phyloP scores from a whole-genome alignment of 2,888 invertebrate genomes.

The Amblyjoppa fuscipennis region DNA sequence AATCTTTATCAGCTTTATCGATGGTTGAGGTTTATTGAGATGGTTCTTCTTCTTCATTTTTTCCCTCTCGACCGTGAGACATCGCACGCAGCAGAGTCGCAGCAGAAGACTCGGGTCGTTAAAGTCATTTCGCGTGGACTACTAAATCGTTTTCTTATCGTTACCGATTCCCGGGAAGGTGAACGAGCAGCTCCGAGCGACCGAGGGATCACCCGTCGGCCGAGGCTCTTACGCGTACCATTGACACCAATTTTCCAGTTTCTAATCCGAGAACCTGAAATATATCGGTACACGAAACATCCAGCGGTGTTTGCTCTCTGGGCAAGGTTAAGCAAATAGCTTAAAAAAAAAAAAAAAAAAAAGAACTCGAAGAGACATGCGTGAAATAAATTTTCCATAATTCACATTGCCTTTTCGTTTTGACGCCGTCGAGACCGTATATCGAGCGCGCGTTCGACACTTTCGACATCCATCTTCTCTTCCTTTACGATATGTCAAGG shows the following conservation, averaged over 20 bases:
- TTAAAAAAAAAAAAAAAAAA: neutral
- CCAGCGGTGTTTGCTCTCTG: slow-evolving; percentile 49
- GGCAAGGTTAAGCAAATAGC: slow-evolving; percentile 27
- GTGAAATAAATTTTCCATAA: neutral
- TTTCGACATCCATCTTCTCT: slow-evolving; percentile 18
- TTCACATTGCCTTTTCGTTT: slow-evolving; percentile 5
- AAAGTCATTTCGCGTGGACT: slow-evolving; percentile 65
- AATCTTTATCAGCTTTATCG: neutral
- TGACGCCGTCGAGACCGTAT: slow-evolving; percentile 5
- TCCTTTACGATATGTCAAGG: slow-evolving; percentile 77
- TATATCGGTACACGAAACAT: slow-evolving; percentile 36
- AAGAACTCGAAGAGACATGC: neutral
- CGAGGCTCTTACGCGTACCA: slow-evolving; percentile 39
- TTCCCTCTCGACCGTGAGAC: slow-evolving; percentile 13
- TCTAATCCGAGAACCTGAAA: slow-evolving; percentile 50
- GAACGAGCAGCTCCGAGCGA: slow-evolving; percentile 12
- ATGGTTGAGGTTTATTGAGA: neutral
- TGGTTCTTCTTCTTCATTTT: neutral
- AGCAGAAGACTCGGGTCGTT: slow-evolving; percentile 61
- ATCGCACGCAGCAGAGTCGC: slow-evolving; percentile 54
- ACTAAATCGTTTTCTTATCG: slow-evolving; percentile 68
- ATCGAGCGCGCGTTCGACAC: slow-evolving; percentile 60
- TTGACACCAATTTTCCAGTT: slow-evolving; percentile 63
- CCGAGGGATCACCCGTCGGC: slow-evolving; percentile 16
- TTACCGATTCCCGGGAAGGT: slow-evolving; percentile 30